These are phyloP conservation scores for Thecocarcelia acutangulata DNA, from an alignment of 2,888 invertebrate species.

Conservation along the genomic window DNA sequence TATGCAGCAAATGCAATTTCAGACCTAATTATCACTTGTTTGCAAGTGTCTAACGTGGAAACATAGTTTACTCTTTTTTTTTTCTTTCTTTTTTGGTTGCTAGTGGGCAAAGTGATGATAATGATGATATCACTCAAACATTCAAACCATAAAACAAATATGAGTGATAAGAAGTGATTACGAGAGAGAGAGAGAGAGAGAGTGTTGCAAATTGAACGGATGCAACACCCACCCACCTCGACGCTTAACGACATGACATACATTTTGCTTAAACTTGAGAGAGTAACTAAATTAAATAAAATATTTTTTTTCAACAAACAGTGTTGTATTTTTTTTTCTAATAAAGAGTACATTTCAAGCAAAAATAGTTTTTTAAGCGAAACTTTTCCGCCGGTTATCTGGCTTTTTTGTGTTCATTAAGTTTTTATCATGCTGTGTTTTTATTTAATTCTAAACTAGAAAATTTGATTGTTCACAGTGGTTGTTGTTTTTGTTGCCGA, in stretches of 20 bases:
- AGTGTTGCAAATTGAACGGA: slow-evolving; percentile 66
- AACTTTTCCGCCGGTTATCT: slow-evolving; percentile 59
- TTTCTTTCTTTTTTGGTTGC: not conserved
- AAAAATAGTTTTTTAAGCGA: slow-evolving; percentile 5
- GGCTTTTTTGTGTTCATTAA: slow-evolving; percentile 32
- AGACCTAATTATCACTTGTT: slow-evolving; percentile 62
- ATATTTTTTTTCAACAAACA: slow-evolving; percentile 21
- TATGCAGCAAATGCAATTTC: slow-evolving; percentile 63
- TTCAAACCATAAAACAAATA: slow-evolving; percentile 19
- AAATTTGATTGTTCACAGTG: slow-evolving; percentile 54
- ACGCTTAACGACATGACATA: slow-evolving; percentile 61
- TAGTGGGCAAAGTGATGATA: slow-evolving; percentile 24
- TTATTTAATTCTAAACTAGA: slow-evolving; percentile 44
- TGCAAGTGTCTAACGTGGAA: slow-evolving; percentile 46
- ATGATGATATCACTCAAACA: slow-evolving; percentile 65
- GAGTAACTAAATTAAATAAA: slow-evolving; percentile 61
- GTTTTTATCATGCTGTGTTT: slow-evolving; percentile 48
- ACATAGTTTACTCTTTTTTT: slow-evolving; percentile 21
- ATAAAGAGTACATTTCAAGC: too few relatives aligned
- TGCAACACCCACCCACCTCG: slow-evolving; percentile 67
- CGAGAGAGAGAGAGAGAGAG: not conserved
- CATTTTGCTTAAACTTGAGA: slow-evolving; percentile 63
- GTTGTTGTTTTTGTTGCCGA: slow-evolving; percentile 25
- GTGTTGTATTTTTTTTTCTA: not conserved
- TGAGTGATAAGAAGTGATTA: not conserved